Base-by-base conservation (phyloP, 1,140 invertebrate genomes). In the Trissolcus basalis region DNA sequence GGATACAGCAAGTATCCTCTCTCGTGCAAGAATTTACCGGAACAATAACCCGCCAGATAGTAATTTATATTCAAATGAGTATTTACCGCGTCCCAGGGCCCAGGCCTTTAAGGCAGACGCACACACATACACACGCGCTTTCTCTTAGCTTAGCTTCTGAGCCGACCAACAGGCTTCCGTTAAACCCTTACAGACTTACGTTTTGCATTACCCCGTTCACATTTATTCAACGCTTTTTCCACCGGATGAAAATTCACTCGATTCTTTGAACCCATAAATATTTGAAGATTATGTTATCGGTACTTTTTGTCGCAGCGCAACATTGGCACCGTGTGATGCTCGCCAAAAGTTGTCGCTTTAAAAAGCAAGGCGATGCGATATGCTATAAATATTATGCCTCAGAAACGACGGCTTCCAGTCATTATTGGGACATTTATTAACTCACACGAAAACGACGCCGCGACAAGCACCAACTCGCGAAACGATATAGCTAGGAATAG, bases 51-150 rank as follows among this genome's bases (percentile, higher is more conserved):
- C 80, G 78, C 59, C 78, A 75, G 77, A 69, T 80, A n/a, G 80
- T 83, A 83, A 83, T 83, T 83, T 82, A 83, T 82, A 83, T 83
- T 83, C 80, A 83, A 83, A 83, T 83, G 80, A 82, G 82, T 71
- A 79, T 81, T 75, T 78, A 79, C 74, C 72, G 79, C 69, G 65
- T 63, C 77, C 72, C 58, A 73, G 61, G 73, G 73, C 74, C 69
- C 79, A 64, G 70, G 63, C 54, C 80, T 72, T 59, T 71, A 59
- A 72, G 59, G 55, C 54, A 45, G 58, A 70, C 63, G 68, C 61
- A 69, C 61, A 27, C 6, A 27, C 19, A 27, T 50, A 45, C 61
- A 55, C 36, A 56, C 64, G 74, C 75, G 77, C 79, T 81, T 75
- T 71, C 77, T 41, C 19, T 9, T 47, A 35, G 7, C 36, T 59